Conservation (phyloP, 2,113 vertebrate species). For the Pteruthius melanotis region DNA sequence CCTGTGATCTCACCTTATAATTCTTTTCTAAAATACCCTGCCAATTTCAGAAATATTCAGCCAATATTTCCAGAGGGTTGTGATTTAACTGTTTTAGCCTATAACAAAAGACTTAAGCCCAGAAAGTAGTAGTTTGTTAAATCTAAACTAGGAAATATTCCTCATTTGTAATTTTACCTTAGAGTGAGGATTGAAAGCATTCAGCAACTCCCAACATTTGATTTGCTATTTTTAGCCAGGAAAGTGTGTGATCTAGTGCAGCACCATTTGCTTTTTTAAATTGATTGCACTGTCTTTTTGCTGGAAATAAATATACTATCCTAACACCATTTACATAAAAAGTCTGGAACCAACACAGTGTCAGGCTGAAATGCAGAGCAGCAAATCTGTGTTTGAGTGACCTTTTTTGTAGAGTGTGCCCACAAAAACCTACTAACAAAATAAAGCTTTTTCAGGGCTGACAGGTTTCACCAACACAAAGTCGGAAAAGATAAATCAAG, state of each 20-base stretch:
- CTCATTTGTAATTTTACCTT: not conserved
- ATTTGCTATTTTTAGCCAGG: constrained; percentile 34
- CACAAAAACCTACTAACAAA: constrained; percentile 17
- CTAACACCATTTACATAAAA: constrained; percentile 56
- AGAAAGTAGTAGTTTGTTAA: not conserved
- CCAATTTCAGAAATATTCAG: not conserved
- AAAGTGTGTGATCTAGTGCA: not conserved
- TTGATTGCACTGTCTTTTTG: constrained; percentile 7
- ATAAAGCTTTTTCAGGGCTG: constrained; percentile 43
- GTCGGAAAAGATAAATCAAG: constrained; percentile 41
- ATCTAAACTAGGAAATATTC: not conserved
- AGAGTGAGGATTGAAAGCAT: not conserved
- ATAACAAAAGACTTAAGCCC: not conserved
- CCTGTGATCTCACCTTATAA: not conserved
- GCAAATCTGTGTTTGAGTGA: constrained; percentile 52
- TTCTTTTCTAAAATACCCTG: not conserved
- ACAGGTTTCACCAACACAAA: constrained; percentile 8
- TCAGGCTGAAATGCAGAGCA: constrained; percentile 42
- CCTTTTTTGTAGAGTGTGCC: not conserved
- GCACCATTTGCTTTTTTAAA: constrained; percentile 26
- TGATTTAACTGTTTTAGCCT: not conserved
- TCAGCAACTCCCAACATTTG: not conserved
- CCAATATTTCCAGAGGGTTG: not conserved
- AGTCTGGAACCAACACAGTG: constrained; percentile 23
- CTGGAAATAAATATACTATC: constrained; percentile 53